Conservation (phyloP, 2,113 vertebrate genomes). For the Gracilinanus agilis region DNA sequence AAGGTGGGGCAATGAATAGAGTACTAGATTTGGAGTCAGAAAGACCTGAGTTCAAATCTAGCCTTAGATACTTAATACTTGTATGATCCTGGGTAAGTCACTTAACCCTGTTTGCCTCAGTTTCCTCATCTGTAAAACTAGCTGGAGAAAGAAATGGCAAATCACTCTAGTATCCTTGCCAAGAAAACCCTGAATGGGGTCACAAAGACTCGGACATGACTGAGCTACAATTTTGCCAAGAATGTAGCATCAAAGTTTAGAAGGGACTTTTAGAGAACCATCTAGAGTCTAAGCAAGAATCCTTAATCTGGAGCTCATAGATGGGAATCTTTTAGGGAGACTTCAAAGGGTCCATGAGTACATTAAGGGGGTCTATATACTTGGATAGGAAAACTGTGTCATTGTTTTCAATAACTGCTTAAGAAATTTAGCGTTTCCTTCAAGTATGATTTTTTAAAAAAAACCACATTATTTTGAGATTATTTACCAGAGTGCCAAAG, state of each 20-base stretch:
- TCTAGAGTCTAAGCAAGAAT: not conserved
- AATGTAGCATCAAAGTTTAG: not conserved
- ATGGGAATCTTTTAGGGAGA: not conserved
- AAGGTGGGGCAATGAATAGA: not conserved
- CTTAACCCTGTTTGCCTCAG: not conserved
- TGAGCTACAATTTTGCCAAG: not conserved
- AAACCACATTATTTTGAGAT: not conserved
- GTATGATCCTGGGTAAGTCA: not conserved
- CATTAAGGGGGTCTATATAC: not conserved
- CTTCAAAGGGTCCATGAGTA: not conserved
- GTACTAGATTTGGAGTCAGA: not conserved
- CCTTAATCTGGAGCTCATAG: not conserved
- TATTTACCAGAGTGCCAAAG: not conserved
- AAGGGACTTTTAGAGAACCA: not conserved
- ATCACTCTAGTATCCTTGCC: not conserved
- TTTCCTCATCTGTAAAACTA: not conserved
- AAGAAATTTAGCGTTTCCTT: not conserved
- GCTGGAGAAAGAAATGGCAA: not conserved
- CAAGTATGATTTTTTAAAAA: not conserved
- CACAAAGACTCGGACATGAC: not conserved
- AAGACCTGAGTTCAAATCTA: not conserved
- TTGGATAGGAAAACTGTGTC: not conserved
- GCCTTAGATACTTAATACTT: not conserved
- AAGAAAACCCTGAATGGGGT: not conserved
- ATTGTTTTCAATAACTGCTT: not conserved